Evolutionary conservation across 2,797 vertebrate genomes (phyloP), one percentile per base, ranked within the genome.

Genomic region (Sitta carolinensis): DNA sequence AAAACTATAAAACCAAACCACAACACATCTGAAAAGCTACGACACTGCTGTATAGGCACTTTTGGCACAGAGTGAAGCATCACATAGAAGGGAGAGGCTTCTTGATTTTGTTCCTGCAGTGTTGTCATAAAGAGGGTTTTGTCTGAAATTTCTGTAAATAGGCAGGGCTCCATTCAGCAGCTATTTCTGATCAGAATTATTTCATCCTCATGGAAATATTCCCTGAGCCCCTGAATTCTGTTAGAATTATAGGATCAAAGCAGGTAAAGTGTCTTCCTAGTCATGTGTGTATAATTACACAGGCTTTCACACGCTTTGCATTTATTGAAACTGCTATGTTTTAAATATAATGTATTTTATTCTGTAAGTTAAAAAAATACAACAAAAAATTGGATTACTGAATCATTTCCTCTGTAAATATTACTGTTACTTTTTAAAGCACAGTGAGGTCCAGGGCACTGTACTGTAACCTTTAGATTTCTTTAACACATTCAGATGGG

Each of bases 351-450:
- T 52, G 10, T 38, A 84, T 51, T 91, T 87, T 66, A 54, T 69
- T 59, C 77, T 79, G 17, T 69, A 82, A 59, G 57, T 90, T 63
- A 81, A 86, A 34, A 34, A 72, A 89, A 66, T 72, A 27, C 20
- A 89, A 36, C 47, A 55, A 75, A 84, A 84, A 89, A 72, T 36
- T 36, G 32, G 42, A 81, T 90, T 76, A 86, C 15, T 66, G 55
- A 81, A 73, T 93, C 11, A 78, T 87, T 92, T 92, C 40, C 55
- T 84, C 69, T 74, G 50, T 57, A 92, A 78, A 87, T 92, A 84
- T 66, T 62, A 72, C 50, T 63, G 16, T 51, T 59, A 36, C 38
- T 58, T 91, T 87, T 80, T 72, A 85, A 87, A 89, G 68, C 38
- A 62, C 26, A 63, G 13, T 16, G n/a, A 91, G 23, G 83, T 66